These are phyloP conservation scores for Tachina grossa DNA, from an alignment of 2,888 invertebrate genomes.

Conservation along the genomic window DNA sequence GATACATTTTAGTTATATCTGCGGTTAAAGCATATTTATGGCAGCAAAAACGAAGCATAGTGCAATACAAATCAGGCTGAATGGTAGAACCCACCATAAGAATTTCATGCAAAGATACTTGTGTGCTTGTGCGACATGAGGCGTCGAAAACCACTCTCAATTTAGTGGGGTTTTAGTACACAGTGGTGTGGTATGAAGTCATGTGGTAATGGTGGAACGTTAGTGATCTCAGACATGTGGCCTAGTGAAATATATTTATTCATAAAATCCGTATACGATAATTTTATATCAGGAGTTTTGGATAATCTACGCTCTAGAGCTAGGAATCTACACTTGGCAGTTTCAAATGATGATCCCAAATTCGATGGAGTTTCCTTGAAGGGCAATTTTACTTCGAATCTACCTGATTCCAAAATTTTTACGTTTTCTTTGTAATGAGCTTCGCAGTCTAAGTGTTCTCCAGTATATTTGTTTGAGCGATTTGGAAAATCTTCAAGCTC, in stretches of 20 bases:
- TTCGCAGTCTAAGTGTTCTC: conserved; percentile 47
- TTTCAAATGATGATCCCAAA: conserved; percentile 39
- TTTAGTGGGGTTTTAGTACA: conserved; percentile 53
- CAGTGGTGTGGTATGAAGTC: conserved; percentile 57
- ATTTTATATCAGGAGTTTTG: conserved; percentile 14
- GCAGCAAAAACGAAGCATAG: conserved; percentile 33
- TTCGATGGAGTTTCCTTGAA: conserved; percentile 27
- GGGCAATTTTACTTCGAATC: conserved; percentile 7
- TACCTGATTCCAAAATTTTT: neutral
- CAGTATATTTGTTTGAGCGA: neutral
- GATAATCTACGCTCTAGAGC: conserved; percentile 29
- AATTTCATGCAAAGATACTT: conserved; percentile 42
- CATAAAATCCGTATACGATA: conserved; percentile 26
- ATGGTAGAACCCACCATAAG: too few relatives aligned
- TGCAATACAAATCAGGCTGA: too few relatives aligned
- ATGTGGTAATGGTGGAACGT: neutral
- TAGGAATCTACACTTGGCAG: conserved; percentile 28
- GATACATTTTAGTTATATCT: conserved; percentile 44
- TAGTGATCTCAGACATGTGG: conserved; percentile 32
- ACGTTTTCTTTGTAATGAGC: conserved; percentile 27
- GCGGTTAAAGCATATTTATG: neutral
- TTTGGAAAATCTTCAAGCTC: conserved; percentile 19
- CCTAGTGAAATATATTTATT: conserved; percentile 27
- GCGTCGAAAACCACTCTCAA: conserved; percentile 59
- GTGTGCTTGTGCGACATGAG: conserved; percentile 36